These are phyloP conservation scores for Mobula hypostoma DNA, from an alignment of 2,113 vertebrate species.

Conservation along the genomic window DNA sequence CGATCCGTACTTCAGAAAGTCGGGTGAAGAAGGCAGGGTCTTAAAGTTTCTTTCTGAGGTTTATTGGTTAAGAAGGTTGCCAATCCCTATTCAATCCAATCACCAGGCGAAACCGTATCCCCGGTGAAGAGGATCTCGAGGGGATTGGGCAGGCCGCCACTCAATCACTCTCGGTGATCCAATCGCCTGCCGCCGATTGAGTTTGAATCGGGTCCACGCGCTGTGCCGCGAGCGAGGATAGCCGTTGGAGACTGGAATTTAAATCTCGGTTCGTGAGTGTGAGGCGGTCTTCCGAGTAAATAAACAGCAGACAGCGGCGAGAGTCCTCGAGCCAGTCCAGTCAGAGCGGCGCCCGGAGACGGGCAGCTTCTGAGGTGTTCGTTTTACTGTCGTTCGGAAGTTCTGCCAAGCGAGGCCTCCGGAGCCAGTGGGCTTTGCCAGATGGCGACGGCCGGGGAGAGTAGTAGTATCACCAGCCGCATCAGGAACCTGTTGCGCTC, in stretches of 20 bases:
- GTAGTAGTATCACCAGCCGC: conserved; percentile 9
- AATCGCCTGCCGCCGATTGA: background rate
- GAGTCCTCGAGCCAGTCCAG: background rate
- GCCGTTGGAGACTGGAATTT: background rate
- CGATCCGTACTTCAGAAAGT: background rate
- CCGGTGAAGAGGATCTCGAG: too few species aligned
- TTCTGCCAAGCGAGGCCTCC: background rate
- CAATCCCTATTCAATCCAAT: background rate
- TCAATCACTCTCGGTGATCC: background rate
- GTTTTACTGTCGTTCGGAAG: background rate
- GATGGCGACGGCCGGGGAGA: background rate
- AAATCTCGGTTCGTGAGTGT: background rate
- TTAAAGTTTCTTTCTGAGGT: rapidly evolving
- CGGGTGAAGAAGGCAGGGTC: background rate
- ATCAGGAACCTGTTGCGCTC: conserved; percentile 1
- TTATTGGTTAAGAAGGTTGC: background rate
- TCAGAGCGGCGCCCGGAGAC: background rate
- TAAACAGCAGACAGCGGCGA: background rate
- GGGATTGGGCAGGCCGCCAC: background rate
- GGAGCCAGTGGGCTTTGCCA: background rate
- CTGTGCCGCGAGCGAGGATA: too few species aligned
- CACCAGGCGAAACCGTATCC: background rate
- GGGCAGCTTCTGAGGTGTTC: background rate
- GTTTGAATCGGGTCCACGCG: background rate
- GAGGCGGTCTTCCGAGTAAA: background rate